Conservation (phyloP, 2,888 invertebrate species). For the Agrotis clavis region DNA sequence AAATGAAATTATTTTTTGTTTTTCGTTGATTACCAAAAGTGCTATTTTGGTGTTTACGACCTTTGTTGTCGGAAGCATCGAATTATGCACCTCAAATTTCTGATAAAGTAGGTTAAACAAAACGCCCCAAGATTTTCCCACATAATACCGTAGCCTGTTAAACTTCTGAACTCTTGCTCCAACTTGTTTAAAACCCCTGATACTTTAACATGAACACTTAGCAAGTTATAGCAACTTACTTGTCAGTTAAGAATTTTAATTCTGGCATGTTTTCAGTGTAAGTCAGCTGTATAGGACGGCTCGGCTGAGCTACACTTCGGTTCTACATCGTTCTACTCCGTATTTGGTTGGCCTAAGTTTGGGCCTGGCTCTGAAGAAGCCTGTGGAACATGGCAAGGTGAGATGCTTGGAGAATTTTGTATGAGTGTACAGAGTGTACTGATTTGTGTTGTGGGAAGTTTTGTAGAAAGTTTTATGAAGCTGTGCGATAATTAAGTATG, state of each 20-base stretch:
- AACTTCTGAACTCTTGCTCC: constrained; percentile 50
- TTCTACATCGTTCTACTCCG: constrained; percentile 92
- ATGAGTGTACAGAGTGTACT: not conserved
- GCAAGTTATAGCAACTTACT: constrained; percentile 51
- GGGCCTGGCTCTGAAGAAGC: constrained; percentile 90
- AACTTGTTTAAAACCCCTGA: constrained; percentile 59
- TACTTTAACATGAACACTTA: constrained; percentile 61
- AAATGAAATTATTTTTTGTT: no score
- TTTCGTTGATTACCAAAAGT: no score
- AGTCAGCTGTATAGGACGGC: constrained; percentile 93
- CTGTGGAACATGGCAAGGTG: constrained; percentile 82
- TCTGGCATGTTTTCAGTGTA: constrained; percentile 85
- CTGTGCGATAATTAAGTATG: not conserved
- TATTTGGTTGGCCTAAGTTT: constrained; percentile 92
- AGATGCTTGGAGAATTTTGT: not conserved
- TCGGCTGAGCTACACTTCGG: constrained; percentile 92
- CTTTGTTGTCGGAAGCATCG: no score
- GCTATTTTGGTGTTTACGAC: no score
- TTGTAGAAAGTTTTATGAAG: not conserved
- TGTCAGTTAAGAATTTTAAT: constrained; percentile 64
- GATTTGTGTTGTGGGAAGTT: not conserved
- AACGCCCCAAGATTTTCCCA: constrained; percentile 2
- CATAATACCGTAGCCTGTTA: constrained; percentile 43
- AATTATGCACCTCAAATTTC: constrained; percentile 2
- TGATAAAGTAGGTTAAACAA: constrained; percentile 31